Evolutionary conservation across 2,797 vertebrate genomes (phyloP).

Genomic region (Typhlichthys eigenmanni): DNA sequence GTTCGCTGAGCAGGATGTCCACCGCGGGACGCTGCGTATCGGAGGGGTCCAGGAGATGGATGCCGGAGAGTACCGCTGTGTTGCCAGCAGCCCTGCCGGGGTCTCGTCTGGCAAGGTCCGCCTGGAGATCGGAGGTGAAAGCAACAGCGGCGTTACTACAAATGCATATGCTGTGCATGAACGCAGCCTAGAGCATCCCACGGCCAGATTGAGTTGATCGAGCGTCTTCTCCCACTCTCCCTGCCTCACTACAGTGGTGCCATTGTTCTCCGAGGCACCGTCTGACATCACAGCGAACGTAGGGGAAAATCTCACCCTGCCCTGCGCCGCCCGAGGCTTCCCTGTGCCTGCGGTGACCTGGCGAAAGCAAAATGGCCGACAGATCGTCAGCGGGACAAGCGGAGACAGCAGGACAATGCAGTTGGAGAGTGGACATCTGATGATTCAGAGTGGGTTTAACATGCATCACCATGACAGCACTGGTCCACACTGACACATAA

Average conservation of each 20-base stretch:
- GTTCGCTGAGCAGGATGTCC: constrained; percentile 64
- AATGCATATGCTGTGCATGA: too few species aligned
- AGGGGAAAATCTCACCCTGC: constrained; percentile 80
- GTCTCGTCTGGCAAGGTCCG: constrained; percentile 64
- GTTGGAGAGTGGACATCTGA: constrained; percentile 74
- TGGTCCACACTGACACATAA: constrained; percentile 2
- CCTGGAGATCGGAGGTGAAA: constrained; percentile 87
- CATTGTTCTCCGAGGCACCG: constrained; percentile 79
- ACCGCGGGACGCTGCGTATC: constrained; percentile 76
- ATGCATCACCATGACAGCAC: constrained; percentile 22
- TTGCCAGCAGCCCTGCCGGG: constrained; percentile 79
- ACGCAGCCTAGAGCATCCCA: too few species aligned
- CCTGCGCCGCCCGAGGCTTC: constrained; percentile 77
- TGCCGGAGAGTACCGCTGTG: constrained; percentile 83
- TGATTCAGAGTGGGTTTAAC: constrained; percentile 84
- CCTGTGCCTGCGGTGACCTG: constrained; percentile 80
- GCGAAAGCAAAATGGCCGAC: constrained; percentile 77
- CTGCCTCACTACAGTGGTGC: constrained; percentile 74
- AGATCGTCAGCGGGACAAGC: constrained; percentile 43
- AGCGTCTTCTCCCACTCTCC: constrained; percentile 1
- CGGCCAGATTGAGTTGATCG: too few species aligned
- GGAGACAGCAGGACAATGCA: constrained; percentile 50
- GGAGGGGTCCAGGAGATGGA: constrained; percentile 78
- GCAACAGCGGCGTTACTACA: not conserved
- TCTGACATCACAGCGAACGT: constrained; percentile 66